These are phyloP conservation scores for Nyctalus aviator DNA, from an alignment of 2,797 vertebrate species.

Conservation along the genomic window DNA sequence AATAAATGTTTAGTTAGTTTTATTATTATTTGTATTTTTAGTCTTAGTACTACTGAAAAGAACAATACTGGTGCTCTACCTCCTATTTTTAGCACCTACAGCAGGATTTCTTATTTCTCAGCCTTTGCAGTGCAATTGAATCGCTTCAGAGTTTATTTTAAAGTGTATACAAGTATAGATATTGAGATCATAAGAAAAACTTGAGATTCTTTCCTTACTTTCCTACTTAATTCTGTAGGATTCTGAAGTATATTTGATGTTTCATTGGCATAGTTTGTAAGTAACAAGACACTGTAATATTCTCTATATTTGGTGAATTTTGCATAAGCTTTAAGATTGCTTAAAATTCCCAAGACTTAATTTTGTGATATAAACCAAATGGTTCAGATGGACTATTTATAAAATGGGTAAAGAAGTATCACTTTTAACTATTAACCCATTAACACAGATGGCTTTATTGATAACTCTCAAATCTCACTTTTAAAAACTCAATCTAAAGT, in stretches of 20 bases:
- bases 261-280: neutral
- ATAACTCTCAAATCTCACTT: conserved; percentile 5
- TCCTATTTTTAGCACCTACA: neutral
- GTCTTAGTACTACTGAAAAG: neutral
- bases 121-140: neutral
- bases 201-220: neutral
- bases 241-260: neutral
- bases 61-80: neutral
- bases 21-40: neutral
- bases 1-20: neutral
- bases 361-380: conserved; percentile 10
- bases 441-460: neutral
- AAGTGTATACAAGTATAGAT: neutral
- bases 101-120: conserved; percentile 32
- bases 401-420: neutral
- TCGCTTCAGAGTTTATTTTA: neutral
- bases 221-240: neutral
- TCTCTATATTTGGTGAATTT: neutral
- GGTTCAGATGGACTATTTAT: neutral
- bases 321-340: neutral
- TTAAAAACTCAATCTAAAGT: neutral
- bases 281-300: neutral
- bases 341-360: conserved; percentile 28
- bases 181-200: neutral
- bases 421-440: neutral